Conservation (phyloP, 2,888 invertebrate genomes). For the Watsonalla binaria region DNA sequence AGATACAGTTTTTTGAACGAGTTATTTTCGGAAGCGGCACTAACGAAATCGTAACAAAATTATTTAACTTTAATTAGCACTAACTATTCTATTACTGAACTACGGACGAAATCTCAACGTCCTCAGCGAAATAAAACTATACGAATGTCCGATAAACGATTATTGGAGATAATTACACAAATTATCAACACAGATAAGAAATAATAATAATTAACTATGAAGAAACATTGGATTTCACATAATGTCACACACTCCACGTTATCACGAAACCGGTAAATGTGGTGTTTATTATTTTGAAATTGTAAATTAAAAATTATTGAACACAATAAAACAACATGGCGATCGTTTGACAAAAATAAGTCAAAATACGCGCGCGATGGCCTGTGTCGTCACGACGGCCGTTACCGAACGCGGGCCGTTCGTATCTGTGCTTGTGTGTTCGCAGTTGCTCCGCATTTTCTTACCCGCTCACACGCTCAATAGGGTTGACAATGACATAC, state of each 20-base stretch:
- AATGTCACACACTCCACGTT: conserved; percentile 4
- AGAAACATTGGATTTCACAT: conserved; percentile 1
- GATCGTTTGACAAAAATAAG: conserved; percentile 62
- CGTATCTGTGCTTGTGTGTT: conserved; percentile 56
- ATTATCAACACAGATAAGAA: conserved; percentile 7
- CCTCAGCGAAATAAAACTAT: conserved; percentile 4
- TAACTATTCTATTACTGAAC: neutral
- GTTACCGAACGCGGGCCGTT: conserved; percentile 49
- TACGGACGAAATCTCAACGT: neutral
- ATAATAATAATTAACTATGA: conserved; percentile 7
- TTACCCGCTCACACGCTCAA: conserved; percentile 63
- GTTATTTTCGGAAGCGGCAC: conserved; percentile 38
- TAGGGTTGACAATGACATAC: conserved; percentile 48
- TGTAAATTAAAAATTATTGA: conserved; percentile 35
- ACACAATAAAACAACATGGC: conserved; percentile 69
- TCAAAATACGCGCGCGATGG: conserved; percentile 55
- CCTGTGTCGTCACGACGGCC: conserved; percentile 45
- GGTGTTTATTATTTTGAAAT: conserved; percentile 11
- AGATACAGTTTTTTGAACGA: conserved; percentile 16
- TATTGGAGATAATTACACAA: conserved; percentile 14
- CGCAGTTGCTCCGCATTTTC: conserved; percentile 47
- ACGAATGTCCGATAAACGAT: conserved; percentile 6
- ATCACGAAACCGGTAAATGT: conserved; percentile 6
- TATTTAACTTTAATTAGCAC: conserved; percentile 1
- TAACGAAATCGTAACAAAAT: conserved; percentile 8